phyloP scores from a whole-genome alignment of 2,113 vertebrate species.

The Emydocephalus ijimae region DNA sequence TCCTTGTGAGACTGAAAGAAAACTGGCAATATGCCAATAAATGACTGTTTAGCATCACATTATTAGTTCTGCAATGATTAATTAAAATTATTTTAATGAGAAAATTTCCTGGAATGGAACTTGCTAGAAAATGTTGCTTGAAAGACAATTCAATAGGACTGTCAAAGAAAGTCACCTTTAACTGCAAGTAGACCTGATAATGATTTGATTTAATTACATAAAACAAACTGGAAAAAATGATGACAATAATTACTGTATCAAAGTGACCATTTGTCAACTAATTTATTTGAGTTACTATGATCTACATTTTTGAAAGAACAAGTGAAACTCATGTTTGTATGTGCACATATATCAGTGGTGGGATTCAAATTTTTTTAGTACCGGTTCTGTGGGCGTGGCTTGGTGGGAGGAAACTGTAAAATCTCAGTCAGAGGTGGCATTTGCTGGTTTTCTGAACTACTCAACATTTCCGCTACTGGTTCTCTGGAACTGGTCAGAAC shows the following conservation, averaged over 20 bases:
- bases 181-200: constrained; percentile 35
- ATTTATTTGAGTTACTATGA: not conserved
- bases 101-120: constrained; percentile 34
- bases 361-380: no score
- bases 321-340: not conserved
- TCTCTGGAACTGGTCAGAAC: no score
- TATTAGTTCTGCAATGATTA: constrained; percentile 34
- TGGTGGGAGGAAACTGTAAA: no score
- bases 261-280: constrained; percentile 6
- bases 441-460: no score
- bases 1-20: not conserved
- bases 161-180: constrained; percentile 46
- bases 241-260: not conserved
- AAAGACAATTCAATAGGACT: constrained; percentile 43
- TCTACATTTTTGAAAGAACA: not conserved
- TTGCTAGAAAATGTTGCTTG: constrained; percentile 33
- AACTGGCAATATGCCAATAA: not conserved
- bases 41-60: constrained; percentile 25
- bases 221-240: constrained; percentile 30
- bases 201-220: constrained; percentile 47
- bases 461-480: no score
- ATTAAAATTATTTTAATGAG: constrained; percentile 50
- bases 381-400: no score
- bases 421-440: no score
- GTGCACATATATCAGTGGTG: not conserved